A percentile compares a stretch with the other conserved stretches of the same genome.
These are phyloP conservation scores for Metopia argyrocephala DNA, from an alignment of 2,888 invertebrate species.

Conservation along the genomic window DNA sequence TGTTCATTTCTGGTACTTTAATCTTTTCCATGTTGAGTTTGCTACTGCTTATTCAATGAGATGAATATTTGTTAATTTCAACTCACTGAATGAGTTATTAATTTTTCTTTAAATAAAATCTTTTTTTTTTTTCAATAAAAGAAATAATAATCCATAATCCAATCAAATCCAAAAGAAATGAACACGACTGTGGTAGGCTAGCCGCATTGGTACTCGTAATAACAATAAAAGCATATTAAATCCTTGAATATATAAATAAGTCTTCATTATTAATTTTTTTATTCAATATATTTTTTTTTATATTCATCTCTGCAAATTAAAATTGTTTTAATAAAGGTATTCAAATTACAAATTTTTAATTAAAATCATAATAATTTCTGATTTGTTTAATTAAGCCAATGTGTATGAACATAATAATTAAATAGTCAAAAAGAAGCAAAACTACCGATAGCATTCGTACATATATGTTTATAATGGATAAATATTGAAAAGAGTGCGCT, in stretches of 20 bases:
- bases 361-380: not conserved
- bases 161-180: not conserved
- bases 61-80: too few species aligned
- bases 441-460: conserved; percentile 38
- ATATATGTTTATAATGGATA: conserved; percentile 5
- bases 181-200: not conserved
- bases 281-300: not conserved
- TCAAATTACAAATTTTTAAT: conserved; percentile 12
- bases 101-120: too few species aligned
- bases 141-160: too few species aligned
- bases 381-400: not conserved
- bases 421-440: conserved; percentile 14
- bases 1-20: too few species aligned
- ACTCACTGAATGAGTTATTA: too few species aligned
- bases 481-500: too few species aligned
- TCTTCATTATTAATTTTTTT: not conserved
- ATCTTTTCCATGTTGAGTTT: too few species aligned
- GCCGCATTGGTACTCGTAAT: not conserved
- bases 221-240: not conserved
- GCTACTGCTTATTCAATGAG: too few species aligned
- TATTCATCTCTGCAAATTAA: conserved; percentile 17
- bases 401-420: conserved; percentile 36
- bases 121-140: too few species aligned
- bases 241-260: conserved; percentile 20
- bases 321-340: conserved; percentile 16